Base-by-base conservation (phyloP, 2,888 invertebrate genomes). In the Synanthedon formicaeformis region DNA sequence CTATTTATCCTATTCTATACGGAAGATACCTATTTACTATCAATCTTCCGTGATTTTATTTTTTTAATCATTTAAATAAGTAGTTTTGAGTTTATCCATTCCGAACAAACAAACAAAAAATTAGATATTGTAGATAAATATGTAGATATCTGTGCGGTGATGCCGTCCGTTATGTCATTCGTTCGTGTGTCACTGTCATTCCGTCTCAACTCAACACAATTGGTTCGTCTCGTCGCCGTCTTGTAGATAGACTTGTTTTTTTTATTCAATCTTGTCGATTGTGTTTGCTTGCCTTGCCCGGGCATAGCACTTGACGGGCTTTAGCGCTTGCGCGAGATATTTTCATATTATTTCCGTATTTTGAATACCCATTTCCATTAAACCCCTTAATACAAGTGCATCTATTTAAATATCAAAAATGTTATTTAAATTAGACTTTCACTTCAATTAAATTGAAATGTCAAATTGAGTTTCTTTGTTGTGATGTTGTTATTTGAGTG, bases 401-500 rank as follows among this genome's bases (percentile, higher is more conserved):
- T 14, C 14, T 13, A 45, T 45, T 45, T 45, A n/a, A 41, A n/a
- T 11, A 6, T 13, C 2, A 5, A 13, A 45, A 13, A 45, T 45
- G 6, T n/a, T 45, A 45, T 13, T 45, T 6, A 45, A 14, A 12
- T 45, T 45, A 13, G n/a, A 45, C 45, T 45, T 45, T 45, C 45
- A 45, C 45, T 12, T 45, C 6, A 23, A 23, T 23, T 23, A 23
- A 23, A 34, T 45, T 14, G 13, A 13, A 45, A 14, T 45, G 45
- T 45, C 45, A 45, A 34, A n/a, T n/a, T n/a, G n/a, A 45, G 45
- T 45, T 45, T 45, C 13, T 45, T 45, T 45, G 45, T 34, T 34
- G 23, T 41, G 45, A 13, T 41, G 51, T 51, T 41, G 51, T 14
- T 51, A 40, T 51, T 41, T 14, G 34, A n/a, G 51, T 51, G 51